A percentile compares a stretch with the other conserved stretches of the same genome.
phyloP scores from a whole-genome alignment of 2,113 vertebrate species.

The Okapia johnstoni region DNA sequence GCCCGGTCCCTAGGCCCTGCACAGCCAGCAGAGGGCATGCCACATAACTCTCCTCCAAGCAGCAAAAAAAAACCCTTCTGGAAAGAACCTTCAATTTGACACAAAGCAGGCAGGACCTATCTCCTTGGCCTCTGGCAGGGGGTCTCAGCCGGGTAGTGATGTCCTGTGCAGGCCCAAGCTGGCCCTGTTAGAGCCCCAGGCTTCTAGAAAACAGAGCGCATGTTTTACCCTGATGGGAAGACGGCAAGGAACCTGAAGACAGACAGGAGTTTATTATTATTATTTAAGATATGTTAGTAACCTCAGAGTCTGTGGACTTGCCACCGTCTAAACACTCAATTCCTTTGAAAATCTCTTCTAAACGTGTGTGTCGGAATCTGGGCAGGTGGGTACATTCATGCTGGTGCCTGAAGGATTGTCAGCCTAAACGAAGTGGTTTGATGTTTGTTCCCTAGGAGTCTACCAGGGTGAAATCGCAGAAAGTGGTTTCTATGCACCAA shows the following conservation, averaged over 20 bases:
- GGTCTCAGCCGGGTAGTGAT: rapidly evolving
- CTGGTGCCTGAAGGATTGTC: not conserved
- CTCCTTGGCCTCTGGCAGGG: not conserved
- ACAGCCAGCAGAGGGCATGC: rapidly evolving
- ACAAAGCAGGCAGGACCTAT: not conserved
- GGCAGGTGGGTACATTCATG: rapidly evolving
- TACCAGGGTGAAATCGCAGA: rapidly evolving
- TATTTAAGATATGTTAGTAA: not conserved
- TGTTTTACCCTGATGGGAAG: not conserved
- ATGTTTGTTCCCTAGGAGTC: not conserved
- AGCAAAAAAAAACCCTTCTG: not conserved
- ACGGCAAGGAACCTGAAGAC: not conserved
- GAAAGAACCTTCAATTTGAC: not conserved
- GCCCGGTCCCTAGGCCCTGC: not conserved
- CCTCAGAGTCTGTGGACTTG: not conserved
- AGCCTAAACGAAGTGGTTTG: rapidly evolving
- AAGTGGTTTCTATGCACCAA: not conserved
- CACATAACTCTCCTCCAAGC: not conserved
- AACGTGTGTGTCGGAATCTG: rapidly evolving
- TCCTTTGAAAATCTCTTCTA: not conserved
- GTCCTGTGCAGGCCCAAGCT: not conserved
- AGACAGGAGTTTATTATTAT: not conserved
- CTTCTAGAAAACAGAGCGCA: not conserved
- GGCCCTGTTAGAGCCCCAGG: not conserved
- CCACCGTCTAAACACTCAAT: not conserved